Evolutionary conservation across 2,888 invertebrate species (phyloP).

Genomic region (Trachelus tabidus): DNA sequence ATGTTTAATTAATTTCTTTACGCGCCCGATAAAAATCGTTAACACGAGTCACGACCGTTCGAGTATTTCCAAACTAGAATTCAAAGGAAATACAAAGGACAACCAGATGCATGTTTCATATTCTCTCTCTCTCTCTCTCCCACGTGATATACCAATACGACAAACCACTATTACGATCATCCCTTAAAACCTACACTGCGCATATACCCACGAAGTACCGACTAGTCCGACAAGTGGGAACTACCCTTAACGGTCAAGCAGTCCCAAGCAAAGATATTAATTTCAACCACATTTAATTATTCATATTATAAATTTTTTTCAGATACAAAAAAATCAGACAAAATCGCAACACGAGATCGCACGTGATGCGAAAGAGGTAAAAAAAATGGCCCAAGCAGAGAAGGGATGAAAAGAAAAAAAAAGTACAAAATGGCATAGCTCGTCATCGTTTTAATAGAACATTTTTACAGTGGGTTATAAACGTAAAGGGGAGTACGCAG

Average conservation of each 20-base stretch:
- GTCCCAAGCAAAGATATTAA: neutral
- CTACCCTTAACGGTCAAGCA: neutral
- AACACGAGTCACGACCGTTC: neutral
- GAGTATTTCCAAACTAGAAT: neutral
- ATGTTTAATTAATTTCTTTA: neutral
- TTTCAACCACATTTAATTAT: neutral
- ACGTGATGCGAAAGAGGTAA: neutral
- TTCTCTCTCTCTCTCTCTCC: too few species aligned
- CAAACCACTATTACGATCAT: neutral
- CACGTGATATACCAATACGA: too few species aligned
- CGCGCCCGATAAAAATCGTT: neutral
- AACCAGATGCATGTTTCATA: neutral
- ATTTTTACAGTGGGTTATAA: conserved; percentile 37
- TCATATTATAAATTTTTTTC: neutral
- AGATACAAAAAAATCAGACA: neutral
- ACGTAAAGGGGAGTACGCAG: conserved; percentile 24
- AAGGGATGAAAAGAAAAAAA: neutral
- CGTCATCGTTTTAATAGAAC: conserved; percentile 33
- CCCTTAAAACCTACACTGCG: neutral
- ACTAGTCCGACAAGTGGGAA: neutral
- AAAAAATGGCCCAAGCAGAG: neutral
- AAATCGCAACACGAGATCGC: neutral
- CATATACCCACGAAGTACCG: neutral
- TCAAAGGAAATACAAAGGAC: neutral
- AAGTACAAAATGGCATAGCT: neutral